Conservation (phyloP, 2,797 vertebrate species). For the Lepus oiostolus region DNA sequence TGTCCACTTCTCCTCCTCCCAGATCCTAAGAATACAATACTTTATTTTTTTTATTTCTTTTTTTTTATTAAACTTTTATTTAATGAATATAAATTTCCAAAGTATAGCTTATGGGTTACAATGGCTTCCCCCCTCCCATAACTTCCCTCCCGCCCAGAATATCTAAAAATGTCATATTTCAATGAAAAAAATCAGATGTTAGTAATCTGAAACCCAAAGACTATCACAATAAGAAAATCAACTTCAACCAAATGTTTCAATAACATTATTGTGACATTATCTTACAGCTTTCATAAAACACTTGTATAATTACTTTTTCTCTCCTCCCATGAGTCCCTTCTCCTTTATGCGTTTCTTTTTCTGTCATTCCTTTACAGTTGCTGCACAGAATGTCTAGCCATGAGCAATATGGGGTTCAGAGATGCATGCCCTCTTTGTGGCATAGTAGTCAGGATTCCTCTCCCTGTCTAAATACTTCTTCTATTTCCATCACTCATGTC, state of each 20-base stretch:
- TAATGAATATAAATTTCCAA: no score
- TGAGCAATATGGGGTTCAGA: constrained; percentile 93
- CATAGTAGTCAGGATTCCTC: constrained; percentile 92
- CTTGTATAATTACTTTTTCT: constrained; percentile 12
- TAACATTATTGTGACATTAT: background rate
- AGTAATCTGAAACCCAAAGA: background rate
- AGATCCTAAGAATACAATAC: background rate
- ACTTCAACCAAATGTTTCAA: background rate
- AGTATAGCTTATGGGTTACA: no score
- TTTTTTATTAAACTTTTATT: no score
- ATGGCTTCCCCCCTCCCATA: no score
- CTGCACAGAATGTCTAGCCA: constrained; percentile 93
- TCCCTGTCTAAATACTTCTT: constrained; percentile 96
- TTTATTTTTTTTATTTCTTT: no score
- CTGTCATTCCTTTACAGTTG: constrained; percentile 92
- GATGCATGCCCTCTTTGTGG: constrained; percentile 95
- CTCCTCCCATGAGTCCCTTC: background rate
- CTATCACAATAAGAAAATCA: background rate
- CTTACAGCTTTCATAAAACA: background rate
- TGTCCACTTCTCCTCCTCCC: background rate
- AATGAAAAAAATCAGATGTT: background rate
- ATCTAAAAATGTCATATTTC: constrained; percentile 11
- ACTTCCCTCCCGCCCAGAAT: no score
- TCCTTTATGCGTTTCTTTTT: constrained; percentile 87
- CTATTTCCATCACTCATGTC: constrained; percentile 95